Evolutionary conservation across 2,113 vertebrate genomes (phyloP).

Genomic region (Himantopus leucocephalus): DNA sequence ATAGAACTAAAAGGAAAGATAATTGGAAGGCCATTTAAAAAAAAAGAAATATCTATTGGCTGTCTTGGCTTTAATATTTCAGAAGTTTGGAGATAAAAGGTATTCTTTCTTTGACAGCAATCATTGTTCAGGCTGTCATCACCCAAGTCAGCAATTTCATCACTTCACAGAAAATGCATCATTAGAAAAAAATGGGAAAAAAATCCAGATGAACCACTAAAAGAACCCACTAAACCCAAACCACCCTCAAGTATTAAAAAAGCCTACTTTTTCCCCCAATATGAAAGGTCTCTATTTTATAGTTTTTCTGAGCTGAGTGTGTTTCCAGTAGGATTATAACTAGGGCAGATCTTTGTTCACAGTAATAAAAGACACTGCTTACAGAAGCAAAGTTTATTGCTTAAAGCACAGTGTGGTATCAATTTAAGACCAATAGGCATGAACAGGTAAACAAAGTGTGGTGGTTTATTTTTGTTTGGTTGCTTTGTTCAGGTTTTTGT

Average conservation of each 20-base stretch:
- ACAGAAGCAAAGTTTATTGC: background rate
- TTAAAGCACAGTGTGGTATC: background rate
- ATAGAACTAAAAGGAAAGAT: constrained; percentile 2
- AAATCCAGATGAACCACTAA: background rate
- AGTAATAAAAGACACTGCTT: background rate
- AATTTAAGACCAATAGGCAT: background rate
- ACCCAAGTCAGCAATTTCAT: constrained; percentile 47
- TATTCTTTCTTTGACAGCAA: constrained; percentile 37
- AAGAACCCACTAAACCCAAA: background rate
- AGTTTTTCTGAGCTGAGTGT: background rate
- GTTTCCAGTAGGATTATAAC: background rate
- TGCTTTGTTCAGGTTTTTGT: accelerated
- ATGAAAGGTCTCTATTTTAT: background rate
- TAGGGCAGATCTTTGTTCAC: background rate
- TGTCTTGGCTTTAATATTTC: constrained; percentile 53
- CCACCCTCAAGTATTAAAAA: accelerated
- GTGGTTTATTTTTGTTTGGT: accelerated
- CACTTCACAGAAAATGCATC: background rate
- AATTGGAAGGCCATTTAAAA: background rate
- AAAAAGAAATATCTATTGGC: background rate
- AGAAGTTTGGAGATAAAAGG: constrained; percentile 32
- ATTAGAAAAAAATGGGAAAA: background rate
- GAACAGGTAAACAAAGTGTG: background rate
- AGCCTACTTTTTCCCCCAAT: accelerated
- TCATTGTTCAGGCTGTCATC: constrained; percentile 33